phyloP scores from a whole-genome alignment of 2,113 vertebrate species.

The Apteryx owenii region DNA sequence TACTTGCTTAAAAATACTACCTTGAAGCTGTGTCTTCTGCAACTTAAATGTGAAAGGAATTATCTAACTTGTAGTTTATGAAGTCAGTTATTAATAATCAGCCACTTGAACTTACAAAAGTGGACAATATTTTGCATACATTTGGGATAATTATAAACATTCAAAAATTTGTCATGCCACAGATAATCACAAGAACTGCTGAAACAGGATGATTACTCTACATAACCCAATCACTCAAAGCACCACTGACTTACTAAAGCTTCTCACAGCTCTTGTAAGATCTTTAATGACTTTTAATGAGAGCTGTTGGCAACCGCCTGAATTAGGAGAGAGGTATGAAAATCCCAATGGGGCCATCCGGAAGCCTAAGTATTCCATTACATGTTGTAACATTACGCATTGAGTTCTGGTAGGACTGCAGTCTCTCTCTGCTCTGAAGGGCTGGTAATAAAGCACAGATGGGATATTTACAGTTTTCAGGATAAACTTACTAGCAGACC shows the following conservation, averaged over 20 bases:
- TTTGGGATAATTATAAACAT: neutral
- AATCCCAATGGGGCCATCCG: neutral
- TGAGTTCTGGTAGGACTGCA: neutral
- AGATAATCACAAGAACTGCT: constrained; percentile 40
- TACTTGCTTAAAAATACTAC: constrained; percentile 26
- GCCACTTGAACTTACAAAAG: neutral
- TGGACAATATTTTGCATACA: neutral
- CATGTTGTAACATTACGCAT: neutral
- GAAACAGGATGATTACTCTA: constrained; percentile 12
- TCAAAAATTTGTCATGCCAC: constrained; percentile 8
- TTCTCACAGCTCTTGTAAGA: neutral
- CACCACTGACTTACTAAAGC: neutral
- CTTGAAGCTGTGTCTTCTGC: neutral
- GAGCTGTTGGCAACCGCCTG: neutral
- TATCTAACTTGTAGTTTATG: neutral
- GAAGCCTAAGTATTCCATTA: neutral
- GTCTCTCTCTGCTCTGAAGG: constrained; percentile 16
- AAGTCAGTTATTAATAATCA: neutral
- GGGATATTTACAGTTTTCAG: constrained; percentile 48
- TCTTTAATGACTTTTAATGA: neutral
- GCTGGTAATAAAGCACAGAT: neutral
- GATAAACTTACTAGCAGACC: constrained; percentile 32
- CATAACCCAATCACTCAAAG: constrained; percentile 19
- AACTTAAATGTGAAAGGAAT: constrained; percentile 17
- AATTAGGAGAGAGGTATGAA: constrained; percentile 17